Evolutionary conservation across 2,888 invertebrate genomes (phyloP).

Genomic region (Clepsis dumicolana): DNA sequence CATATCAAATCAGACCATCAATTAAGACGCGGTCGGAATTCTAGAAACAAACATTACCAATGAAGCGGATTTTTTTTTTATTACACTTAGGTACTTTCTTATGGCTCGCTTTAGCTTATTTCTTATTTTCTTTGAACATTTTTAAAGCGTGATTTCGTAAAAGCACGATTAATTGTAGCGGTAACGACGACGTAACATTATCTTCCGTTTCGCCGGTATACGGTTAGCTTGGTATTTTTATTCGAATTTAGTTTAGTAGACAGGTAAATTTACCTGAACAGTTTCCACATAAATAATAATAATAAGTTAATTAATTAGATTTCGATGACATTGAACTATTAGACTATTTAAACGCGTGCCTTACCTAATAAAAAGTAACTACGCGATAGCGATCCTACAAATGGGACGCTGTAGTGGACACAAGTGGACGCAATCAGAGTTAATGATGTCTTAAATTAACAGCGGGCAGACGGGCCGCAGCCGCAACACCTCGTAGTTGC

Average conservation of each 20-base stretch:
- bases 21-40: not conserved
- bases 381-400: conserved; percentile 21
- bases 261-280: not conserved
- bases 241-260: not conserved
- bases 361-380: conserved; percentile 34
- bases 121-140: not conserved
- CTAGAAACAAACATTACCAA: not conserved
- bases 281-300: not conserved
- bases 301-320: not conserved
- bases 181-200: not conserved
- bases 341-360: not conserved
- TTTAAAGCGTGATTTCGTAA: not conserved
- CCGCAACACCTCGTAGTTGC: conserved; percentile 29
- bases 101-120: not conserved
- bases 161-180: not conserved
- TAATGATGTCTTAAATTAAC: conserved; percentile 79
- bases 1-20: not conserved
- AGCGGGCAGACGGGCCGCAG: conserved; percentile 62
- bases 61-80: not conserved
- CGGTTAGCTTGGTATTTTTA: not conserved
- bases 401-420: conserved; percentile 1
- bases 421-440: conserved; percentile 69
- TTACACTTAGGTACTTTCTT: too few species aligned
- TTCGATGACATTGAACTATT: not conserved
- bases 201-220: not conserved